Evolutionary conservation across 1,140 invertebrate genomes (phyloP), one percentile per base, ranked within the genome.

Genomic region (Lamellibrachia luymesi): DNA sequence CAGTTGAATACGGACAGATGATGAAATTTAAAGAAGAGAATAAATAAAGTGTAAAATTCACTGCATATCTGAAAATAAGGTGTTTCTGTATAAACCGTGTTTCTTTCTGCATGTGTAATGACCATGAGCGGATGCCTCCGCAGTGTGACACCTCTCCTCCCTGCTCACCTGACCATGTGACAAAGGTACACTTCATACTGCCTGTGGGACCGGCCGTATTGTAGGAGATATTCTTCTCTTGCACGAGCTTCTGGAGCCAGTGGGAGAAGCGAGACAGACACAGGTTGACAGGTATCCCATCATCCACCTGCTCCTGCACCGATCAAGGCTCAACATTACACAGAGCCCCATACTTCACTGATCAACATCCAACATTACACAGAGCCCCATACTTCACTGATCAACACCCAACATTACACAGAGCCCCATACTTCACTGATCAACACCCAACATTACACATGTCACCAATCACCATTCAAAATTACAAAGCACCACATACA

Each of bases 131-230:
- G 38, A 38, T 38, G 38, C 38, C 38, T 38, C 38, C 38, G 38
- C 38, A 38, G 38, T 38, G 38, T 38, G 38, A 50, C 22, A 92
- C 13, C 51, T 89, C 89, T 5, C 1, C 89, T 91, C 38, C 92
- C 50, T 25, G 50, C 91, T 94, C 93, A 96, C 96, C 96, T 95
- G 96, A 96, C 96, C 96, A 96, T 13, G 96, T 96, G 49, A 96
- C 95, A 94, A 96, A 95, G 13, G 95, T 95, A 50, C 95, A 94
- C 50, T 92, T 93, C 50, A n/a, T 56, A 56, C 10, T 17, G 89
- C 2, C 49, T 91, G 38, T 92, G 51, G 90, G 27, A 93, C 52
- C 52, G 50, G 50, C 91, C 25, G 49, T 50, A 89, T 92, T 91
- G 94, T 95, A 95, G 7, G 93, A 80, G 52, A 96, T 93, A 49